These are phyloP conservation scores for Dendrocincla fuliginosa DNA, from an alignment of 2,797 vertebrate genomes.

Conservation along the genomic window DNA sequence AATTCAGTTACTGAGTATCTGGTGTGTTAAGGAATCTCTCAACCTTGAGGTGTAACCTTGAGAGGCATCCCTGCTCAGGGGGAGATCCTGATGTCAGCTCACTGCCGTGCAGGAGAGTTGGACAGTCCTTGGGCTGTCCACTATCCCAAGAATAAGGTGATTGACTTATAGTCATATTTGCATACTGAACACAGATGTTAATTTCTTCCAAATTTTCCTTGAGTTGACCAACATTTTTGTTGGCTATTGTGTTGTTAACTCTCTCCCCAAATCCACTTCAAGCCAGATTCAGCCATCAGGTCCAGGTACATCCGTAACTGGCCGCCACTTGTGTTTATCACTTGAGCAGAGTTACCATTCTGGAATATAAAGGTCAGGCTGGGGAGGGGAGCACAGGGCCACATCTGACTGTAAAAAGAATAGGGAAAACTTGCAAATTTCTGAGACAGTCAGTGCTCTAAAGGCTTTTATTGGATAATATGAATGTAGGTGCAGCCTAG, in stretches of 20 bases:
- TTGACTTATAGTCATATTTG: too few species aligned
- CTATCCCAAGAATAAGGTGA: too few species aligned
- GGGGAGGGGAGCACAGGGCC: not conserved
- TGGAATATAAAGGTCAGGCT: not conserved
- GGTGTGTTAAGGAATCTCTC: not conserved
- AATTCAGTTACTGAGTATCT: not conserved
- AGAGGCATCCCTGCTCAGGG: not conserved
- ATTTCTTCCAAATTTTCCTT: not conserved
- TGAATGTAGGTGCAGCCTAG: not conserved
- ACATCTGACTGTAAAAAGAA: not conserved
- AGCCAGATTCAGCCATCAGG: not conserved
- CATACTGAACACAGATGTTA: not conserved
- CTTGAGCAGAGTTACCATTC: not conserved
- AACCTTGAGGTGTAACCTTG: not conserved
- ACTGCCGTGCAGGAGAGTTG: not conserved
- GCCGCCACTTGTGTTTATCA: not conserved
- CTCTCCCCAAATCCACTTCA: too few species aligned
- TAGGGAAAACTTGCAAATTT: not conserved
- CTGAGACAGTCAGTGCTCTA: not conserved
- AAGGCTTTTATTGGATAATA: not conserved
- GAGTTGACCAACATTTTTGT: not conserved
- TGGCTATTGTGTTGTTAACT: not conserved
- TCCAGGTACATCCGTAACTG: not conserved
- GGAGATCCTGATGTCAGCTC: not conserved
- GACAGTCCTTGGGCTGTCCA: not conserved